These are phyloP conservation scores for Eubucco bourcierii DNA, from an alignment of 2,113 vertebrate species.

Conservation along the genomic window DNA sequence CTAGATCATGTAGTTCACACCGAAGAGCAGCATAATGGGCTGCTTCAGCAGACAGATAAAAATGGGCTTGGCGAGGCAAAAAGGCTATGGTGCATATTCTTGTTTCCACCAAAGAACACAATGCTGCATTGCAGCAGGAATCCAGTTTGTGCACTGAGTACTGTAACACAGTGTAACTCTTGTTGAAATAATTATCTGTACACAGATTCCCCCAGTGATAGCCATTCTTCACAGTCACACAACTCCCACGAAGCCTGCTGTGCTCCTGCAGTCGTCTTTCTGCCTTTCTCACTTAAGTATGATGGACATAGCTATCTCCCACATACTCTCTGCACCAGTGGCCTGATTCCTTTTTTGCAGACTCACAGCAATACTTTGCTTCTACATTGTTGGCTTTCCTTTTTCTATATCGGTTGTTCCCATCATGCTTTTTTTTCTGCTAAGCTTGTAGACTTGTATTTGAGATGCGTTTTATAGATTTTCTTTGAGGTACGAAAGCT, in stretches of 20 bases:
- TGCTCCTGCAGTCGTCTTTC: neutral
- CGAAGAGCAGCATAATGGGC: neutral
- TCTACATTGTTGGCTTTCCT: neutral
- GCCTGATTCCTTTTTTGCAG: neutral
- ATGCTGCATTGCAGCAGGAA: slow-evolving; percentile 58
- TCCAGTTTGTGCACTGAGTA: neutral
- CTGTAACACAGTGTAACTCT: neutral
- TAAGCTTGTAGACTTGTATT: neutral
- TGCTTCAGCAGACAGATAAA: neutral
- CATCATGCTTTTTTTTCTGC: neutral
- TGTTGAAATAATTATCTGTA: slow-evolving; percentile 3
- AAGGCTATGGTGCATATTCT: neutral
- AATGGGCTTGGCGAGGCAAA: slow-evolving; percentile 9
- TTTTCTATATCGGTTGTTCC: neutral
- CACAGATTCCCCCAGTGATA: neutral
- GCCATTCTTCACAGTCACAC: neutral
- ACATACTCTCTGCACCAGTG: neutral
- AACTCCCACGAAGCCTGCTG: neutral
- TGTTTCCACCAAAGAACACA: neutral
- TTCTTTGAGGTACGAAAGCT: neutral
- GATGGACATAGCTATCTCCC: neutral
- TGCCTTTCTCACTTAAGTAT: neutral
- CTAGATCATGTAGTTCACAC: neutral
- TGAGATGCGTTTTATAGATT: neutral
- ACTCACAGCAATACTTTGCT: neutral